A percentile compares a stretch with the other conserved stretches of the same genome.
Conservation (phyloP, 1,140 invertebrate genomes). For the Scaptomyza graminum region DNA sequence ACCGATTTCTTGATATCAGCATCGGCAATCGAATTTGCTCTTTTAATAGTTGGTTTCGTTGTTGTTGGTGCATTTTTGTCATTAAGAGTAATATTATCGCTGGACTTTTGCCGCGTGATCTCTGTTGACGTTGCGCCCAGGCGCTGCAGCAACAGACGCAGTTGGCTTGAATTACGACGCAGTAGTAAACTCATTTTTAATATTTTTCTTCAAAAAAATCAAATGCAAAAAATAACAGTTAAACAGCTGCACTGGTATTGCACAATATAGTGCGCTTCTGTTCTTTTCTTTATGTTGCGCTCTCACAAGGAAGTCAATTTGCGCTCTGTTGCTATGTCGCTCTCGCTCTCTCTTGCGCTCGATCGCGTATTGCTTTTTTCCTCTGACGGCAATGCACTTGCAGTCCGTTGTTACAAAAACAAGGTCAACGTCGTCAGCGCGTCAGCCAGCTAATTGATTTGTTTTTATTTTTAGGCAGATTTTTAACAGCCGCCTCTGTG, state of each 20-base stretch:
- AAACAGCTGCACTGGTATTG: constrained; percentile 28
- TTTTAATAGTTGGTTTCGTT: constrained; percentile 3
- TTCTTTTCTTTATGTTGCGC: constrained; percentile 14
- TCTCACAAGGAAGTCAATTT: constrained; percentile 48
- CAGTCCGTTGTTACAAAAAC: constrained; percentile 52
- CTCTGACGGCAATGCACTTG: constrained; percentile 59
- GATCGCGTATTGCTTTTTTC: neutral
- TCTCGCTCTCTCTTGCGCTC: constrained; percentile 5
- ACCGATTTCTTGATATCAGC: constrained; percentile 90
- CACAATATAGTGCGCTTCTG: constrained; percentile 34
- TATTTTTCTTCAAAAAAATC: constrained; percentile 20
- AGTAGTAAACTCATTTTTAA: constrained; percentile 59
- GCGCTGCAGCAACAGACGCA: constrained; percentile 59
- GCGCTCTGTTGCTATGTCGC: constrained; percentile 41
- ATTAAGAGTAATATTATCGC: constrained; percentile 13
- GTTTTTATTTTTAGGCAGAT: constrained; percentile 39
- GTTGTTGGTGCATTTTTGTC: constrained; percentile 29
- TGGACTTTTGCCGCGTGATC: constrained; percentile 55
- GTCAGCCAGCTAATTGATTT: constrained; percentile 45
- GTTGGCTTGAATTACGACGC: constrained; percentile 71
- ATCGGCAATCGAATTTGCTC: constrained; percentile 38
- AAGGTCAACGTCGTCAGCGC: constrained; percentile 67
- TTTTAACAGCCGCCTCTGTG: constrained; percentile 28
- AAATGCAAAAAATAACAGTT: neutral
- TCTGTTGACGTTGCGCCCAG: constrained; percentile 41